Evolutionary conservation across 2,797 vertebrate genomes (phyloP), one percentile per base, ranked within the genome.

Genomic region (Malacoctenus gilli): DNA sequence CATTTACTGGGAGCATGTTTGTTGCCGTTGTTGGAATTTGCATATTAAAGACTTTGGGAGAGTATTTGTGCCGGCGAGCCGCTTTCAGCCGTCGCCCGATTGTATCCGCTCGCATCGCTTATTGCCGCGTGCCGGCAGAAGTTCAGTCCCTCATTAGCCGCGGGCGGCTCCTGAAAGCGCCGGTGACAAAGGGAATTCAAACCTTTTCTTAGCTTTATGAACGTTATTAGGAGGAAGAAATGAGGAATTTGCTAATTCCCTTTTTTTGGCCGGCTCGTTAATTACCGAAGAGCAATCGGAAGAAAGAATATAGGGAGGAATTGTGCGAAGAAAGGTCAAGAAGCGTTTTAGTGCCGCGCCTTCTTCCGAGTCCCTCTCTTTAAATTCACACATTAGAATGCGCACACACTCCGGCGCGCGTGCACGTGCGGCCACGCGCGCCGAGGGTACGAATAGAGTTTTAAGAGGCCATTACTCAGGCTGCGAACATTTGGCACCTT

Each of bases 401-500:
- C n/a, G 12, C 30, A 8, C 30, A 32, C 30, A 12, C 30, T 11
- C 30, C 8, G 4, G 66, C 25, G 42, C 36, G 47, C 31, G 56
- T 6, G 52, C 31, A 35, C 14, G 25, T 40, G 37, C 30, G 52
- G 5, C 18, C 19, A 48, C 43, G 57, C 28, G 51, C 38, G 41
- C 19, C 64, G 16, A 39, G 18, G 42, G 37, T 57, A 57, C 72
- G 42, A 77, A 76, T 56, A 54, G 56, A 52, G 69, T 70, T 78
- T 69, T 69, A 84, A 82, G 54, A 85, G 79, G 60, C 76, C 72
- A 86, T 89, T 83, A 84, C 77, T 81, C 77, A 79, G 75, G 60
- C 67, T 55, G 72, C 76, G 78, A 80, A 77, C 66, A 80, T 85
- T 88, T 87, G 75, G 71, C 77, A 84, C 63, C 73, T 76, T 78